Percentiles rank a stretch among this genome's conserved stretches.
These are phyloP conservation scores for Chrysemys picta DNA, from an alignment of 2,113 vertebrate genomes.

Conservation along the genomic window DNA sequence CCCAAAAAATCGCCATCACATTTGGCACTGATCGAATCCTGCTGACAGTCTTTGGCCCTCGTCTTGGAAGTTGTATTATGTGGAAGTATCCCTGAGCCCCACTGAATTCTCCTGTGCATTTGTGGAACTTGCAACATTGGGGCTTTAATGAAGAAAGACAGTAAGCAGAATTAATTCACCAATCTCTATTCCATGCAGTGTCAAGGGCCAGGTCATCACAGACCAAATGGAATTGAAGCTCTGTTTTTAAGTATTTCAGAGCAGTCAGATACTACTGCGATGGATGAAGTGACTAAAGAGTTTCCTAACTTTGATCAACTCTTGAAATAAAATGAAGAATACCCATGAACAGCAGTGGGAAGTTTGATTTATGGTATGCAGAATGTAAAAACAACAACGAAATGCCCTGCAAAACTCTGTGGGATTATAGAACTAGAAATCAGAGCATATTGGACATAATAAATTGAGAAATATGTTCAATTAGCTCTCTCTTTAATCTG, in stretches of 20 bases:
- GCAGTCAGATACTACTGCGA: neutral
- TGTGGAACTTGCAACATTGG: neutral
- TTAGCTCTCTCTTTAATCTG: too few relatives aligned
- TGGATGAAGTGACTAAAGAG: neutral
- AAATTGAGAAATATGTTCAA: neutral
- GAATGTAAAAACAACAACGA: neutral
- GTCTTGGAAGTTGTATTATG: neutral
- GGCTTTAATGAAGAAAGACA: accelerated
- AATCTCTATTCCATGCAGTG: neutral
- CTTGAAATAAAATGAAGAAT: neutral
- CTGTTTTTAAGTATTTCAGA: neutral
- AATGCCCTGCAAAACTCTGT: neutral
- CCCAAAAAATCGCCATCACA: neutral
- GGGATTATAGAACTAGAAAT: neutral
- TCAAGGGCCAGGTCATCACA: neutral
- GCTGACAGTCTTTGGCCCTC: accelerated
- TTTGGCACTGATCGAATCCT: neutral
- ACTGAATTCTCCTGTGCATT: neutral
- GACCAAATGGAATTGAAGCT: neutral
- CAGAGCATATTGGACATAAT: neutral
- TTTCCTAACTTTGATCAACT: neutral
- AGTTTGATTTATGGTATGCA: neutral
- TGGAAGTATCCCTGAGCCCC: neutral
- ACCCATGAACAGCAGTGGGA: neutral
- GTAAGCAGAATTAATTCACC: neutral